These are phyloP conservation scores for Nannoperca australis DNA, from an alignment of 2,797 vertebrate species.

Conservation along the genomic window DNA sequence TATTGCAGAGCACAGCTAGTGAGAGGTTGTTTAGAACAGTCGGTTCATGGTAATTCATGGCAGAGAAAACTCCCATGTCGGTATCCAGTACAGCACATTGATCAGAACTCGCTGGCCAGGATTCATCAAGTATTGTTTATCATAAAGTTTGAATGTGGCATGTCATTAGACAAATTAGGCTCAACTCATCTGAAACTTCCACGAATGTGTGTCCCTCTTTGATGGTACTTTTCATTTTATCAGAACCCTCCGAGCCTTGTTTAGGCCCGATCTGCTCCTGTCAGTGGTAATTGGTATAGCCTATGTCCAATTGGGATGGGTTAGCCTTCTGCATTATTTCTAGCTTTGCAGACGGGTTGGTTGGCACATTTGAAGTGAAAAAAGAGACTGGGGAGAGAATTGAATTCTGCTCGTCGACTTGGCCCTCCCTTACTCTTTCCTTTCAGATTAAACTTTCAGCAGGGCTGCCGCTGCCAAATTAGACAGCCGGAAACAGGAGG, in stretches of 20 bases:
- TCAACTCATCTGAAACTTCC: neutral
- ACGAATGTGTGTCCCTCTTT: neutral
- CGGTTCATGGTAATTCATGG: too few relatives aligned
- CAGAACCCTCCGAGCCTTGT: neutral
- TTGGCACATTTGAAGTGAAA: constrained; percentile 18
- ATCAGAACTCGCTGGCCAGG: neutral
- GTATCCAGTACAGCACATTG: neutral
- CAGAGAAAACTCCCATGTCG: neutral
- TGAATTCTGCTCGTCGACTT: constrained; percentile 19
- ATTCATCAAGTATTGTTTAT: neutral
- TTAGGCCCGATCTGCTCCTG: neutral
- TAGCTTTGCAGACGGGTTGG: neutral
- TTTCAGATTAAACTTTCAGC: constrained; percentile 69
- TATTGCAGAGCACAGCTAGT: neutral
- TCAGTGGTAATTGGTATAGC: neutral
- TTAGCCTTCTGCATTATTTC: neutral
- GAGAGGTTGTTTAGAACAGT: too few relatives aligned
- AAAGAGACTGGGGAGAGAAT: constrained; percentile 15
- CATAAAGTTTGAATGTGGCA: neutral
- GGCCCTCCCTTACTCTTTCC: constrained; percentile 36
- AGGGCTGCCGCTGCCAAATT: constrained; percentile 60
- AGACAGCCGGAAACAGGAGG: constrained; percentile 63
- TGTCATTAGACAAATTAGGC: neutral
- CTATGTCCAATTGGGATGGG: neutral
- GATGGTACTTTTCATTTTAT: neutral